phyloP scores from a whole-genome alignment of 92 coral and sea anemone genomes.

The Anthopleura xanthogrammica region DNA sequence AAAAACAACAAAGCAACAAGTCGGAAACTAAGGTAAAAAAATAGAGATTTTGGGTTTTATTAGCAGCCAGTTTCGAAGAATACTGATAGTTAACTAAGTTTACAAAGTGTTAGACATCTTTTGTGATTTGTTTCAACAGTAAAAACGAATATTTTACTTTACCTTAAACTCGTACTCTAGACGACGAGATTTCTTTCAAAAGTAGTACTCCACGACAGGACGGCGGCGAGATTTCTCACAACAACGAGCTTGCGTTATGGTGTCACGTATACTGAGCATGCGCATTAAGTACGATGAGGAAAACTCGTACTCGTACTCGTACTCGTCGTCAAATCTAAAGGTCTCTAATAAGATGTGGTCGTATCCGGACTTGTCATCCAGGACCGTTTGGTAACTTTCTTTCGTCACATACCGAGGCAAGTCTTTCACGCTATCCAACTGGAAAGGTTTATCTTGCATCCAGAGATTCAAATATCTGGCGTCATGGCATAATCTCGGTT shows the following conservation, averaged over 20 bases:
- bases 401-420: conserved; percentile 34
- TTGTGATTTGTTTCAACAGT: neutral
- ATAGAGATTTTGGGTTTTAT: too few species aligned
- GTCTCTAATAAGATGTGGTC: conserved; percentile 31
- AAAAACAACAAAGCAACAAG: neutral
- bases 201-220: neutral
- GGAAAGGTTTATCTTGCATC: conserved; percentile 43
- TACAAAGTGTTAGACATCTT: too few species aligned
- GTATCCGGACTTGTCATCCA: conserved; percentile 57
- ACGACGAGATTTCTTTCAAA: neutral
- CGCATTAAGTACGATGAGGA: neutral
- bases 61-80: too few species aligned
- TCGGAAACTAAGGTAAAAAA: neutral
- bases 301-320: neutral
- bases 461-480: conserved; percentile 38
- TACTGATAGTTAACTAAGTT: too few species aligned
- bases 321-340: too few species aligned
- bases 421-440: conserved; percentile 35
- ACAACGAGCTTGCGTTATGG: neutral
- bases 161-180: neutral
- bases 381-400: conserved; percentile 34
- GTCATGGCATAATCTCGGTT: conserved; percentile 37
- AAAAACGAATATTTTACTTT: neutral
- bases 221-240: neutral
- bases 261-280: neutral